Evolutionary conservation across 2,797 vertebrate genomes (phyloP).

Genomic region (Acanthurus leucopareius): DNA sequence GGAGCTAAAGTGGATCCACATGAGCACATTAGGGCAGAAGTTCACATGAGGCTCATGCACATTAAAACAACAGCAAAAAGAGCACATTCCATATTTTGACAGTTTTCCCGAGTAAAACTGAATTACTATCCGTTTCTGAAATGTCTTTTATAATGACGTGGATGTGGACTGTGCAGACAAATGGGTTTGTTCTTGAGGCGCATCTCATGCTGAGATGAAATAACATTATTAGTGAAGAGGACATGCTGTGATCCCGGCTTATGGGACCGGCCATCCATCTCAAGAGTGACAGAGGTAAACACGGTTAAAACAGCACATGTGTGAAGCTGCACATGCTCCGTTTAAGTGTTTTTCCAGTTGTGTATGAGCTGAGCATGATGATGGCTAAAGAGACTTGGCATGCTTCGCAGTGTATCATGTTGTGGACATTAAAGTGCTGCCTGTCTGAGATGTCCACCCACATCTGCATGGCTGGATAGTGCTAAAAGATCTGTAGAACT

Average conservation of each 20-base stretch:
- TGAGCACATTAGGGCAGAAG: neutral
- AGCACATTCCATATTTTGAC: slow-evolving; percentile 19
- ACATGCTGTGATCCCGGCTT: slow-evolving; percentile 14
- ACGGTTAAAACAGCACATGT: neutral
- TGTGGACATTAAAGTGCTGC: slow-evolving; percentile 6
- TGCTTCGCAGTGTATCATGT: slow-evolving; percentile 18
- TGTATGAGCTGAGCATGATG: neutral
- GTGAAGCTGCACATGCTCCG: neutral
- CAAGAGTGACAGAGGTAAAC: too few relatives aligned
- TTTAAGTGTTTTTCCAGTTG: neutral
- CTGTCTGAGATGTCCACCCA: slow-evolving; percentile 20
- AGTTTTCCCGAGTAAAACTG: slow-evolving; percentile 29
- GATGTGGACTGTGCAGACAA: slow-evolving; percentile 53
- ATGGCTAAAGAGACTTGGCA: neutral
- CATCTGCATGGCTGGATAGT: neutral
- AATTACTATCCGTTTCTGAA: slow-evolving; percentile 46
- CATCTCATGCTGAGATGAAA: slow-evolving; percentile 60
- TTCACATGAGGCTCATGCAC: slow-evolving; percentile 13
- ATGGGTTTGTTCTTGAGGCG: slow-evolving; percentile 56
- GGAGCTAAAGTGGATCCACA: slow-evolving; percentile 17
- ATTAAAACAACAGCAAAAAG: neutral
- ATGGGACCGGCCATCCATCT: slow-evolving; percentile 27
- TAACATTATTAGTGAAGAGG: slow-evolving; percentile 57
- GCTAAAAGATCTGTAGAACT: slow-evolving; percentile 5
- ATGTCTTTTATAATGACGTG: slow-evolving; percentile 58